Evolutionary conservation across 1,140 invertebrate genomes (phyloP), one percentile per base, ranked within the genome.

Genomic region (Pemphigus obesinymphae): DNA sequence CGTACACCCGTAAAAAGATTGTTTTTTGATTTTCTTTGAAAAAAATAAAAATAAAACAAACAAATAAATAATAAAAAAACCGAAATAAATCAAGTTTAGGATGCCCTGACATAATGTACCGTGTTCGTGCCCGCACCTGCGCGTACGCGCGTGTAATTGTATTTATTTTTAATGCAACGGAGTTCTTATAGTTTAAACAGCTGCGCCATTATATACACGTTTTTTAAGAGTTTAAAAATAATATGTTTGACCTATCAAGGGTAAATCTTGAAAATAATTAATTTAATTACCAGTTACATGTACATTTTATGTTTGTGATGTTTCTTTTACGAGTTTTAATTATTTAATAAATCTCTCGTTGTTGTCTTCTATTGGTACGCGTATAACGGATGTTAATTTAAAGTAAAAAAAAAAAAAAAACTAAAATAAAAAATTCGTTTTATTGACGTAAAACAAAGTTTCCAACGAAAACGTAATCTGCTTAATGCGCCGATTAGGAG

Each of bases 211-310:
- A 26, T 37, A 26, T 80, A 40, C 75, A 40, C 53, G 29, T 58
- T 80, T 61, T 29, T 73, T 50, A 73, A 73, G 26, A 50, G 70
- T 73, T 50, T 73, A 73, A 50, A 73, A 73, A 73, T 50, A 73
- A 73, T 73, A 50, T 31, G 43, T 73, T 73, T 73, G 43, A 73
- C 70, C 70, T 50, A 50, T 50, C 70, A 73, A 73, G 70, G 70
- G 43, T 50, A 73, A 50, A 73, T 73, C 70, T 73, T 73, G 45
- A n/a, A 73, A 50, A 73, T 73, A 50, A 73, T 73, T 73, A 73
- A 29, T 50, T 48, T 50, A 31, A 73, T 73, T 73, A 50, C 43
- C 29, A 31, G 45, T 11, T 20, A 31, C 10, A 13, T 29, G 26
- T 48, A 48, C 13, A 1, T 31, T 48, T 50, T 48, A 11, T 73